A percentile compares a stretch with the other conserved stretches of the same genome.
Evolutionary conservation across 2,888 invertebrate genomes (phyloP).

Genomic region (Oligia strigilis): DNA sequence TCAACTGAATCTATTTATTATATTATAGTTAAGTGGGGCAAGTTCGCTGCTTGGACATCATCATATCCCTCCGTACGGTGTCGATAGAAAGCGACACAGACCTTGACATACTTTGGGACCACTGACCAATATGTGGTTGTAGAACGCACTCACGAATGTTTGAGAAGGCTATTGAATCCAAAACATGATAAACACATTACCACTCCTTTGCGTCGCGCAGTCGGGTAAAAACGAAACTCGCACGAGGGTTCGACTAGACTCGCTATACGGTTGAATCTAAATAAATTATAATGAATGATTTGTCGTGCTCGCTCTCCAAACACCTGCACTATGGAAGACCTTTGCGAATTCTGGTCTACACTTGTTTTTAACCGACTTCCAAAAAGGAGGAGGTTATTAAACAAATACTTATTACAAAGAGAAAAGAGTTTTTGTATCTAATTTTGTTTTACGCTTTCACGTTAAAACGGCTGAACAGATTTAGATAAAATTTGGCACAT

Average conservation of each 20-base stretch:
- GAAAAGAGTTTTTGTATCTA: not conserved
- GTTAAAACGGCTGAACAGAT: not conserved
- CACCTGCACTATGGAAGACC: not conserved
- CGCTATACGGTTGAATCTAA: not conserved
- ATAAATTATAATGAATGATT: not conserved
- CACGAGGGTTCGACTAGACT: not conserved
- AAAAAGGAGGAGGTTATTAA: not conserved
- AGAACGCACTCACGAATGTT: not conserved
- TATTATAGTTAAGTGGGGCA: constrained; percentile 37
- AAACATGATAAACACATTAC: not conserved
- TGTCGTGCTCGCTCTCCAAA: not conserved
- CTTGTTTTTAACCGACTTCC: not conserved
- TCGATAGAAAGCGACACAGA: constrained; percentile 62
- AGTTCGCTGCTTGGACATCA: constrained; percentile 40
- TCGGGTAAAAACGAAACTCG: not conserved
- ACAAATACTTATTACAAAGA: too few species aligned
- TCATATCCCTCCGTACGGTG: constrained; percentile 21
- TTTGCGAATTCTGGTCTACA: not conserved
- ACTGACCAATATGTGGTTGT: constrained; percentile 36
- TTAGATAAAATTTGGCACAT: not conserved
- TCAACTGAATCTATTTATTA: constrained; percentile 29
- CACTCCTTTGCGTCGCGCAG: too few species aligned
- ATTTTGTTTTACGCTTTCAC: not conserved
- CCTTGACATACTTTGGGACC: constrained; percentile 59
- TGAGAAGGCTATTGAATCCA: constrained; percentile 9